A percentile compares a stretch with the other conserved stretches of the same genome.
These are phyloP conservation scores for Jacana jacana DNA, from an alignment of 2,113 vertebrate genomes.

Conservation along the genomic window DNA sequence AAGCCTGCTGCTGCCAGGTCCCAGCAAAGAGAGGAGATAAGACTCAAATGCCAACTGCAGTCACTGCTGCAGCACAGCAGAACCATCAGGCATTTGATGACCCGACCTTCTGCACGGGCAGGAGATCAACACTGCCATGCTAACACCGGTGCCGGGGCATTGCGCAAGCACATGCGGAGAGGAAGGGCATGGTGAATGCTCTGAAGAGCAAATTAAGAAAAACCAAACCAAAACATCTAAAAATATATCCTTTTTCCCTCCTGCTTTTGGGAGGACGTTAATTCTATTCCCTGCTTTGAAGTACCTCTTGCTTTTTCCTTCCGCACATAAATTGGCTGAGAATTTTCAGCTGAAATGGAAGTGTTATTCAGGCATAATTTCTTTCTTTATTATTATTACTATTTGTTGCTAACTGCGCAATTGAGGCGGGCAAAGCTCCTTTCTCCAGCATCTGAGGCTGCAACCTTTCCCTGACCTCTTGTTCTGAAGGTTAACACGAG, in stretches of 20 bases:
- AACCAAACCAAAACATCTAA: background rate
- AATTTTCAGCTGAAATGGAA: background rate
- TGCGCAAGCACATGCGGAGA: background rate
- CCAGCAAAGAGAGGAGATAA: background rate
- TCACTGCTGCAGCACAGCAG: background rate
- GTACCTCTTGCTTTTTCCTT: background rate
- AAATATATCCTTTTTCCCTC: background rate
- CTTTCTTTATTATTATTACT: background rate
- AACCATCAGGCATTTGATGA: background rate
- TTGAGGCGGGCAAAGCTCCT: background rate
- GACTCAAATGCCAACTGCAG: background rate
- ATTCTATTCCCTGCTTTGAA: background rate
- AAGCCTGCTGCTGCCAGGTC: background rate
- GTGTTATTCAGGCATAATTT: background rate
- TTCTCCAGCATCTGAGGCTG: background rate
- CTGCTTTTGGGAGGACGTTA: background rate
- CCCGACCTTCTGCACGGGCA: background rate
- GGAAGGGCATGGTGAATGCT: background rate
- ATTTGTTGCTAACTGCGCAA: background rate
- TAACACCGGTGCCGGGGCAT: background rate
- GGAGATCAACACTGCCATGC: background rate
- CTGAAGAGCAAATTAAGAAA: background rate
- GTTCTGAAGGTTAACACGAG: conserved; percentile 36
- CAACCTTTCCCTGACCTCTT: conserved; percentile 48
- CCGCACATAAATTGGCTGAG: background rate